Evolutionary conservation across 2,113 vertebrate genomes (phyloP).

Genomic region (Nibea albiflora): DNA sequence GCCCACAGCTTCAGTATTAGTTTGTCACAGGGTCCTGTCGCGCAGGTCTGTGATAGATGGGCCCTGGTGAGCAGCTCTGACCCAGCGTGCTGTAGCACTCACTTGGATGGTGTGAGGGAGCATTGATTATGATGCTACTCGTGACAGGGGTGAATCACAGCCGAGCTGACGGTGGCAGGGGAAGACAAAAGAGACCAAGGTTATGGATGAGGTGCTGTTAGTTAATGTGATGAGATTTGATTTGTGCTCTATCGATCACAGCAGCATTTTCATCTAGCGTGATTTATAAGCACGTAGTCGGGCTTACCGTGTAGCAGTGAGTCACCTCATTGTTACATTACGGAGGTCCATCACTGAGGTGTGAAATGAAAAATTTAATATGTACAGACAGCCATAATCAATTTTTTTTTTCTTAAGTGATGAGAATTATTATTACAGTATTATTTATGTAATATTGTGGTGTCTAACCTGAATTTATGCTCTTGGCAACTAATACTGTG

Average conservation of each 20-base stretch:
- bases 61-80: slow-evolving; percentile 67
- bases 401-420: slow-evolving; percentile 1
- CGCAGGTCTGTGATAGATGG: slow-evolving; percentile 78
- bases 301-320: slow-evolving; percentile 37
- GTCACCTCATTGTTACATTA: slow-evolving; percentile 41
- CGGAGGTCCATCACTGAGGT: slow-evolving; percentile 52
- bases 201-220: slow-evolving; percentile 74
- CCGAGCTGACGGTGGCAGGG: slow-evolving; percentile 51
- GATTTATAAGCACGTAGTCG: slow-evolving; percentile 64
- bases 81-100: slow-evolving; percentile 60
- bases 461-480: not conserved
- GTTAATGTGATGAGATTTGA: slow-evolving; percentile 77
- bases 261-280: slow-evolving; percentile 69
- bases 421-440: not conserved
- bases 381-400: slow-evolving; percentile 18
- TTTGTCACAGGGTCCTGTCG: slow-evolving; percentile 75
- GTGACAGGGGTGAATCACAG: slow-evolving; percentile 66
- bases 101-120: slow-evolving; percentile 60
- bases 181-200: slow-evolving; percentile 59
- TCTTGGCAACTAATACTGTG: slow-evolving; percentile 6
- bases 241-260: slow-evolving; percentile 75
- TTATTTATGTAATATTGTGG: not conserved
- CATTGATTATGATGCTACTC: slow-evolving; percentile 79
- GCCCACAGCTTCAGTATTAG: slow-evolving; percentile 63
- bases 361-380: slow-evolving; percentile 67